Evolutionary conservation across 2,888 invertebrate genomes (phyloP).

Genomic region (Clivina fossor): DNA sequence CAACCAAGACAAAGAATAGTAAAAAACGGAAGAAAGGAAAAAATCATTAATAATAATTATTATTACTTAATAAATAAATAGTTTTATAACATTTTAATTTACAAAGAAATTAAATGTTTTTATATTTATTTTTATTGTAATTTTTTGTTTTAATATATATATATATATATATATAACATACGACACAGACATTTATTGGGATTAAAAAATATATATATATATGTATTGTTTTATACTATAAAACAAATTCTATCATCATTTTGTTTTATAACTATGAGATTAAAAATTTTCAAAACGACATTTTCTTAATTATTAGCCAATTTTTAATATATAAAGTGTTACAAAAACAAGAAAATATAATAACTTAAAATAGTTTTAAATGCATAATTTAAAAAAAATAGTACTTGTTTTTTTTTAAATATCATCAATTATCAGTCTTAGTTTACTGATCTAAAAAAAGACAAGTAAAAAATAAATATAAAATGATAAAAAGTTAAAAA

Average conservation of each 20-base stretch:
- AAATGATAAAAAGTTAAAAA: constrained; percentile 9
- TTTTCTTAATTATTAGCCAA: too few relatives aligned
- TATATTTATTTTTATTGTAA: neutral
- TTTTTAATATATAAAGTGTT: too few relatives aligned
- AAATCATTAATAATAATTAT: constrained; percentile 3
- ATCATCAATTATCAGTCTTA: constrained; percentile 18
- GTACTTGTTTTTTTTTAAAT: constrained; percentile 23
- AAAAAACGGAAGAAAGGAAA: constrained; percentile 12
- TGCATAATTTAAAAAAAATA: constrained; percentile 16
- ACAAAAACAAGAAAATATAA: constrained; percentile 8
- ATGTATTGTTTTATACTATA: neutral
- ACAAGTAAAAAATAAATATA: constrained; percentile 3
- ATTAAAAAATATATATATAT: constrained; percentile 25
- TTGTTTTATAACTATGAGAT: too few relatives aligned
- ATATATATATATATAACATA: constrained; percentile 15
- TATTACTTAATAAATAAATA: constrained; percentile 1
- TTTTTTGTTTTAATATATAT: neutral
- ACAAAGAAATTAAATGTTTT: too few relatives aligned
- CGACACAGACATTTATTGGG: constrained; percentile 19
- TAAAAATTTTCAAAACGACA: too few relatives aligned
- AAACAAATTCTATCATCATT: too few relatives aligned
- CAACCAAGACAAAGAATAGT: constrained; percentile 22
- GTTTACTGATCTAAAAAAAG: constrained; percentile 13
- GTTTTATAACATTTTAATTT: constrained; percentile 5
- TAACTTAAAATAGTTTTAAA: too few relatives aligned